phyloP scores from a whole-genome alignment of 2,888 invertebrate species.

The Scotopteryx bipunctaria region DNA sequence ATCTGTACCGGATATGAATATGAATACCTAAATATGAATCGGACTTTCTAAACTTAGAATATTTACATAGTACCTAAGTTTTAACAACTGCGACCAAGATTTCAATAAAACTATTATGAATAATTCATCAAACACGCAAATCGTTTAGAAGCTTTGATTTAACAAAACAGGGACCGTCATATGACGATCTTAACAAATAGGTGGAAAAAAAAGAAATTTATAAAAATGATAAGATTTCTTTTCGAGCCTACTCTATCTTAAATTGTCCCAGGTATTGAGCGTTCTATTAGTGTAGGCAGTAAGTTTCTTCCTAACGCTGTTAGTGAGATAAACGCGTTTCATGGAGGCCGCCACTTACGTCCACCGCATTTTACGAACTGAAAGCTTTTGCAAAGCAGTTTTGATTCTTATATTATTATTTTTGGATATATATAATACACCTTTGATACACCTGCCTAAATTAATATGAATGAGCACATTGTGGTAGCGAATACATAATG shows the following conservation, averaged over 20 bases:
- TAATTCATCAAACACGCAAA: constrained; percentile 51
- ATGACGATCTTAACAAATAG: background rate
- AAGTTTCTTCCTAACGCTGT: too few species aligned
- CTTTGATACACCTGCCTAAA: constrained; percentile 37
- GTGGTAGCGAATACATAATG: constrained; percentile 12
- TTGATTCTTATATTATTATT: constrained; percentile 28
- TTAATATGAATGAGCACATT: constrained; percentile 26
- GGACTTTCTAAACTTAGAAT: constrained; percentile 5
- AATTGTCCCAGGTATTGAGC: too few species aligned
- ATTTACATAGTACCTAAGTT: background rate
- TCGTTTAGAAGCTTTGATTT: constrained; percentile 32
- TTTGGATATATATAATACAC: constrained; percentile 26
- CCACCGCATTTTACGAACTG: background rate
- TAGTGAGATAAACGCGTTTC: background rate
- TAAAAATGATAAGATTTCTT: too few species aligned
- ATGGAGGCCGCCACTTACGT: background rate
- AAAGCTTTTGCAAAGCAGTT: background rate
- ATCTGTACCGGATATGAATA: too few species aligned
- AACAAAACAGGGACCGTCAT: background rate
- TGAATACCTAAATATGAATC: too few species aligned
- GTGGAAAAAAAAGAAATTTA: too few species aligned
- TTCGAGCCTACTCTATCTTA: too few species aligned
- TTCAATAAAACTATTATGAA: constrained; percentile 51
- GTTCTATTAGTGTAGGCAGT: too few species aligned
- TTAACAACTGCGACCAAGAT: constrained; percentile 13